phyloP scores from a whole-genome alignment of 2,113 vertebrate species.

The Anhinga rufa region DNA sequence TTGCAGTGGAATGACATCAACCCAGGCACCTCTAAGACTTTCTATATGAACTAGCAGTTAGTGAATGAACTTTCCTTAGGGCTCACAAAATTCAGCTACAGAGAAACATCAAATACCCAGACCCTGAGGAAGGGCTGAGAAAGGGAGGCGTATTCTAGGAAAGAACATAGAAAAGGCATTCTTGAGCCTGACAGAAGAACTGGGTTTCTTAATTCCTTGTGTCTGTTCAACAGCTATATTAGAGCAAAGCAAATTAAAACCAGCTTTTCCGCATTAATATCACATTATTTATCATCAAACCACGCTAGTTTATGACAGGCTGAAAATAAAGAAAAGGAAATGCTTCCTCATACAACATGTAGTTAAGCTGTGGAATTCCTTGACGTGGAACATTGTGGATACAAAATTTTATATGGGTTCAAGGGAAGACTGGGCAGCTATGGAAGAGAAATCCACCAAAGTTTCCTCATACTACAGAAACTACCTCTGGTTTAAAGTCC shows the following conservation, averaged over 20 bases:
- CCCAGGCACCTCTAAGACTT: neutral
- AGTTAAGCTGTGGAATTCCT: neutral
- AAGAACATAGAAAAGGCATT: neutral
- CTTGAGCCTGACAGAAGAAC: neutral
- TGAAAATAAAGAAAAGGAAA: neutral
- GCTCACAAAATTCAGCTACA: neutral
- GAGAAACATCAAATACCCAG: neutral
- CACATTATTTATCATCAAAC: neutral
- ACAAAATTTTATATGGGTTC: neutral
- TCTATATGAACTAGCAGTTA: neutral
- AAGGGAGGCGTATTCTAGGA: neutral
- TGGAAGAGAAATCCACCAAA: neutral
- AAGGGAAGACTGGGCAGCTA: neutral
- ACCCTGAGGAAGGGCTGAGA: neutral
- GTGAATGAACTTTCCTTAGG: neutral
- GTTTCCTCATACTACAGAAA: neutral
- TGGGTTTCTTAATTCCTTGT: neutral
- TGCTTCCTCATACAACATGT: neutral
- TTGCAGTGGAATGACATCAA: neutral
- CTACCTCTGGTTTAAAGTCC: neutral
- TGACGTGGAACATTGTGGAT: neutral
- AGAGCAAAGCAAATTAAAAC: neutral
- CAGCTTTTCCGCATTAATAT: neutral
- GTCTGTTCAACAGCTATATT: neutral
- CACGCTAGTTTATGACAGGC: neutral